Conservation (phyloP, 2,797 vertebrate genomes). For the Scolopax rusticola region DNA sequence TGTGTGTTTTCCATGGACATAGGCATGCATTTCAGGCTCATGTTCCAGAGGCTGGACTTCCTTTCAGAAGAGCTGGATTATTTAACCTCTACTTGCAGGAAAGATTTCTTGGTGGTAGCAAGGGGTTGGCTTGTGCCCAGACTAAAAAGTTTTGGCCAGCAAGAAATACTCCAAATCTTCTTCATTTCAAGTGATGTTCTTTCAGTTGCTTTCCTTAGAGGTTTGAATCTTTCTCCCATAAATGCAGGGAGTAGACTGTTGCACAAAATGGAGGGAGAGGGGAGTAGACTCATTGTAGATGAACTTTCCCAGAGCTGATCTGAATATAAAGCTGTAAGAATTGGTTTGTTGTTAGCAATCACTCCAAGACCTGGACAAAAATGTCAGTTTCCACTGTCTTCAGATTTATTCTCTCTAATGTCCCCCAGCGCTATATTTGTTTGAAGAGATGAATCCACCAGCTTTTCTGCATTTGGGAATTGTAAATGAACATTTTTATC, state of each 20-base stretch:
- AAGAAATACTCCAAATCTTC: not conserved
- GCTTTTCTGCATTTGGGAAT: not conserved
- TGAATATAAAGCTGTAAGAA: not conserved
- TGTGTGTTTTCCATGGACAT: slow-evolving; percentile 47
- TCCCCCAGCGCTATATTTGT: not conserved
- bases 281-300: not conserved
- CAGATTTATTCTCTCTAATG: not conserved
- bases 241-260: not conserved
- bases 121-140: not conserved
- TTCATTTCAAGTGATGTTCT: not conserved
- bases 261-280: not conserved
- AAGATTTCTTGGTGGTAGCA: not conserved
- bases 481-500: not conserved
- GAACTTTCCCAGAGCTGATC: not conserved
- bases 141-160: not conserved
- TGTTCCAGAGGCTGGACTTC: not conserved
- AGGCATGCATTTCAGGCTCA: slow-evolving; percentile 31
- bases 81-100: not conserved
- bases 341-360: not conserved
- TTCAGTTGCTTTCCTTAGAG: slow-evolving; percentile 9
- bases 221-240: not conserved
- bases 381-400: not conserved
- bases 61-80: not conserved
- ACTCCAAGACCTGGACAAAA: slow-evolving; percentile 4
- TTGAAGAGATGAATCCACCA: not conserved